phyloP scores from a whole-genome alignment of 2,797 vertebrate species.

The Glyptemys insculpta region DNA sequence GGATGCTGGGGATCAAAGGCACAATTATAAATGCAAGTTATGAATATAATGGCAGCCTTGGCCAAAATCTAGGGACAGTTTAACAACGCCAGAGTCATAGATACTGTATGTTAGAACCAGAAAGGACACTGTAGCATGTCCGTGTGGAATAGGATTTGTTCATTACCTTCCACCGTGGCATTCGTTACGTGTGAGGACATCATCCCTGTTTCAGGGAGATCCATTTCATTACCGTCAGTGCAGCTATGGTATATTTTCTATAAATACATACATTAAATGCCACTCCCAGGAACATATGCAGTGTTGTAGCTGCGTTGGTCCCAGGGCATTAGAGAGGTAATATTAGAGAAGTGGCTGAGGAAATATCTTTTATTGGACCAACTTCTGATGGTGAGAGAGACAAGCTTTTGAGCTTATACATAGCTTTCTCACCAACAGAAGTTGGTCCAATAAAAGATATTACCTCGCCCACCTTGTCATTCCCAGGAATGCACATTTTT shows the following conservation, averaged over 20 bases:
- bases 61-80: not conserved
- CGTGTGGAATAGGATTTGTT: not conserved
- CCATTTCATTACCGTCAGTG: conserved; percentile 38
- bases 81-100: accelerated
- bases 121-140: not conserved
- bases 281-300: conserved; percentile 43
- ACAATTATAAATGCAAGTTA: not conserved
- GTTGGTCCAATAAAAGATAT: not conserved
- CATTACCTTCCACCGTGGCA: not conserved
- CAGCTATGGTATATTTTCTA: conserved; percentile 31
- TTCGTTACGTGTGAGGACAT: conserved; percentile 17
- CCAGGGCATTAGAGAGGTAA: not conserved
- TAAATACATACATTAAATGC: conserved; percentile 43
- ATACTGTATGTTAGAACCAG: not conserved
- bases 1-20: accelerated
- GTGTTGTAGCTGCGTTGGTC: not conserved
- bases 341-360: not conserved
- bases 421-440: not conserved
- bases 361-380: not conserved
- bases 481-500: not conserved
- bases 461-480: not conserved
- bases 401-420: not conserved
- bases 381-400: not conserved
- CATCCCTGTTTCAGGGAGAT: not conserved
- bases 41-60: not conserved